Base-by-base conservation (phyloP, 2,888 invertebrate genomes). In the Andrena camellia region DNA sequence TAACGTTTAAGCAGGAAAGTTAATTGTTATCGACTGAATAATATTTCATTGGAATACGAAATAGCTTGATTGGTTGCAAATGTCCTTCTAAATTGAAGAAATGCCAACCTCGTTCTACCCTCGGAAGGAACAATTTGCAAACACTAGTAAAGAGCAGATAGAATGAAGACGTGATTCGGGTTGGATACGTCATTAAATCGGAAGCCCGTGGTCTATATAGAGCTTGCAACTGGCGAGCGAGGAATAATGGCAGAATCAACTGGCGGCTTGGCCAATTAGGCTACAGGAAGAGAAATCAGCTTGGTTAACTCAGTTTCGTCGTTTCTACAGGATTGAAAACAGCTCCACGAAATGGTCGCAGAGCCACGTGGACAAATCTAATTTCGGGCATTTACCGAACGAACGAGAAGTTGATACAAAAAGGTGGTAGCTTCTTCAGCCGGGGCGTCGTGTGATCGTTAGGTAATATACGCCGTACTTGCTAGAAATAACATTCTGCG, bases 301-400 rank as follows among this genome's bases (percentile, higher is more conserved):
- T 88, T 82, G 79, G 82, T 86, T 90, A 90, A 89, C 89, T 83
- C 76, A 52, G 83, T 90, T 90, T 86, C 86, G 70, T 77, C 81
- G 88, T 86, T 90, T 90, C 88, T 84, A 86, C 86, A 79, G 79
- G 88, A 90, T 89, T 88, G 90, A 89, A 90, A 90, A 88, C 81
- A 87, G 78, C 77, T 64, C 71, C 87, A 81, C 83, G 77, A 89
- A 89, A 90, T 85, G 85, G 72, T 78, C 78, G 59, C 83, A 64
- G 62, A 66, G 86, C 83, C 85, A 66, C 87, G 77, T 67, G 83
- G 68, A 80, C 84, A 80, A 86, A 90, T 81, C 81, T 81, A 89
- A 85, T 86, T 86, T 86, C 31, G 75, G 68, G 50, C 66, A 75
- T 71, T 79, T 72, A 84, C 85, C 77, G 66, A 23, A 62, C 42